Base-by-base conservation (phyloP, 2,888 invertebrate genomes). In the Ceraclea dissimilis region DNA sequence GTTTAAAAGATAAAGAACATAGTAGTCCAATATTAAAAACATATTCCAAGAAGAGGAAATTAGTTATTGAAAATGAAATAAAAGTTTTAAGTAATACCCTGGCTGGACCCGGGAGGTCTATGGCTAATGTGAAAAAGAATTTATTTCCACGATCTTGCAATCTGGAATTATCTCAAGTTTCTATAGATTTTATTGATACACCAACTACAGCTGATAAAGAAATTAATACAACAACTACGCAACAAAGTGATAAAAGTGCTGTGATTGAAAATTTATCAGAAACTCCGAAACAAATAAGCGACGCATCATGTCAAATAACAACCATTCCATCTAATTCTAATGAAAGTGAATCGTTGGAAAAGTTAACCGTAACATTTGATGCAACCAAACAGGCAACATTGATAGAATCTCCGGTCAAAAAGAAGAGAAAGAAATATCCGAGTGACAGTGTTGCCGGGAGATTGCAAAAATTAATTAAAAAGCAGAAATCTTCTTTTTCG, bases 391-490 rank as follows among this genome's bases (percentile, higher is more conserved):
- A 33, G 13, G 21, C 20, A 4, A 22, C 13, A 8, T 4, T n/a
- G 13, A 13, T 19, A 10, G 52, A 57, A 31, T 56, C 51, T 2
- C 47, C 49, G 1, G 46, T 31, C 2, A 60, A 58, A 48, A 52
- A 49, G 34, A 49, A 53, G 16, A 65, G 61, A 53, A 69, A 65
- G 62, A 71, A 67, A 51, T 76, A 72, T 60, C 79, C 75, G 66
- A 79, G 76, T 63, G 73, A 73, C 62, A 78, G 79, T 1, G 59
- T 79, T 31, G 76, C 78, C 21, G 66, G 68, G 59, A 68, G 76
- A 34, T 64, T 81, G 18, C 70, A 73, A 63, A 66, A 63, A 39
- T 65, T 77, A 11, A 62, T 80, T 59, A 74, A 73, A 67, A 75
- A 75, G 65, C 76, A 76, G 65, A 74, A 69, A 54, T 71, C 74